Evolutionary conservation across 2,113 vertebrate species (phyloP).

Genomic region (Actinemys pallida): DNA sequence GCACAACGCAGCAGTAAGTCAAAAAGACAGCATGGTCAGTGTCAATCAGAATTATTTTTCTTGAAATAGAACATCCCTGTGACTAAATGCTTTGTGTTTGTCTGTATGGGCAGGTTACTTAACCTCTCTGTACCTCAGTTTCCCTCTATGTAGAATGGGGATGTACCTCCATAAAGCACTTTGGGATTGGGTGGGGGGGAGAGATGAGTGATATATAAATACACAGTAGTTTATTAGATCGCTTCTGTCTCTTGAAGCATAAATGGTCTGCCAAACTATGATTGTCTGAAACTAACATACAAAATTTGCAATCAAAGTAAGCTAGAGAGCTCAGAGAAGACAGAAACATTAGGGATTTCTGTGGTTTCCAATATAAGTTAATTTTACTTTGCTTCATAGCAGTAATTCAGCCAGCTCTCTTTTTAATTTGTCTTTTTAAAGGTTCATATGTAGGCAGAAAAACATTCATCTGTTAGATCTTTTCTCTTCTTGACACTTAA

Average conservation of each 20-base stretch:
- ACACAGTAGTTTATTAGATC: neutral
- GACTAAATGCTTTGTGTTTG: neutral
- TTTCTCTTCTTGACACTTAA: neutral
- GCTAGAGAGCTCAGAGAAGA: neutral
- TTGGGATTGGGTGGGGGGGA: no score
- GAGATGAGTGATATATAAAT: neutral
- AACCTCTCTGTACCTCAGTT: neutral
- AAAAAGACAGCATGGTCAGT: conserved; percentile 86
- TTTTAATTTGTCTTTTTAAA: neutral
- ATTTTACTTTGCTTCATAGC: neutral
- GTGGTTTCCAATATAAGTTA: neutral
- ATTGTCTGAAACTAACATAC: neutral
- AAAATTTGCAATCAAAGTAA: neutral
- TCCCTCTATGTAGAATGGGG: neutral
- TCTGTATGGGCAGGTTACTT: neutral
- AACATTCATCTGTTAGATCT: neutral
- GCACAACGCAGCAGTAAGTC: conserved; percentile 84
- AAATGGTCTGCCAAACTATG: neutral
- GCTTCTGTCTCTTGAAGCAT: neutral
- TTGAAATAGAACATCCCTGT: conserved; percentile 41
- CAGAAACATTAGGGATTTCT: neutral
- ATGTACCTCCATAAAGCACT: neutral
- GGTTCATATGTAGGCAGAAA: neutral
- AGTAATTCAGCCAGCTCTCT: neutral
- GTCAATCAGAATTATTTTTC: conserved; percentile 42